Percentiles rank a stretch among this genome's conserved stretches.
phyloP scores from a whole-genome alignment of 2,888 invertebrate genomes.

The Noctuana brunneofusca region DNA sequence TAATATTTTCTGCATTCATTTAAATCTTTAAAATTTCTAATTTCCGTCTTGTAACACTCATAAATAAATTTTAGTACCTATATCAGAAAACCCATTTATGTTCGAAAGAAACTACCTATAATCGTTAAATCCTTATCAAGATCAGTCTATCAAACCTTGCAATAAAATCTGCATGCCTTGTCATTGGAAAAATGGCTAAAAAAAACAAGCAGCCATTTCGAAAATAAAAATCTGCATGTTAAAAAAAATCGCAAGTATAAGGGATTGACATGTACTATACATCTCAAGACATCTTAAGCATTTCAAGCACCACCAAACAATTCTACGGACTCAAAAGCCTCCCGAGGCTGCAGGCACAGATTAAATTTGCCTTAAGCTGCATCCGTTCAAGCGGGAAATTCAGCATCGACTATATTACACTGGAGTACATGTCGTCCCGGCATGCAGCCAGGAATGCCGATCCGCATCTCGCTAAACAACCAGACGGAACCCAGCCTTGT shows the following conservation, averaged over 20 bases:
- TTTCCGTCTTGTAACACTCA: no score
- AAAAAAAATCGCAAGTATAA: no score
- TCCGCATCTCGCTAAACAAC: conserved; percentile 33
- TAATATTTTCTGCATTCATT: no score
- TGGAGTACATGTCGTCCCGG: conserved; percentile 30
- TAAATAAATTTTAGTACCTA: no score
- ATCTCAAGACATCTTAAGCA: background rate
- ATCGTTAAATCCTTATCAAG: no score
- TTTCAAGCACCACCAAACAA: background rate
- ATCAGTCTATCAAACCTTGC: no score
- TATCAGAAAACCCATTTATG: no score
- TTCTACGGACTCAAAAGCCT: background rate
- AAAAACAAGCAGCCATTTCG: no score
- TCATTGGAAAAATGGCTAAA: no score
- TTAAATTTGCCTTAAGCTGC: conserved; percentile 22
- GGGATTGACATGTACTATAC: background rate
- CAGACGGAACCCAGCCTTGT: conserved; percentile 28
- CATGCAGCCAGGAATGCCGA: conserved; percentile 39
- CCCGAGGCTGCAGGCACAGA: background rate
- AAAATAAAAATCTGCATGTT: no score
- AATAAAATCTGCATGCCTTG: background rate
- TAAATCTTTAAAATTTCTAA: no score
- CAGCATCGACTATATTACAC: conserved; percentile 25
- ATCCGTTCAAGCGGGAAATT: conserved; percentile 24
- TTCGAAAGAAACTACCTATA: no score